phyloP scores from a whole-genome alignment of 2,113 vertebrate genomes.

The Dascyllus trimaculatus region DNA sequence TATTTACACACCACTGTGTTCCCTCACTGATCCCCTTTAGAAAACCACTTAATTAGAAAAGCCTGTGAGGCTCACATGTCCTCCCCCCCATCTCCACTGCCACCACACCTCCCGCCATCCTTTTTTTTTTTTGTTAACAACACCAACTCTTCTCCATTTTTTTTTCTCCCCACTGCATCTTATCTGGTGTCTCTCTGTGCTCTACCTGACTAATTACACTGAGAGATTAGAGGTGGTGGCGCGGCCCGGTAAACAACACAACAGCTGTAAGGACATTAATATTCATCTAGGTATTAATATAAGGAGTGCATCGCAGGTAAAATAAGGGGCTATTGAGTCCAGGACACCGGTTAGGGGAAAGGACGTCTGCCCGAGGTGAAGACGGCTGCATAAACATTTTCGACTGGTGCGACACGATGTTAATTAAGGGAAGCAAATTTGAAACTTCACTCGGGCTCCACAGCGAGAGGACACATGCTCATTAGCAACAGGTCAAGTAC shows the following conservation, averaged over 20 bases:
- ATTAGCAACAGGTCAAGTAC: conserved; percentile 43
- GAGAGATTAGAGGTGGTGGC: conserved; percentile 63
- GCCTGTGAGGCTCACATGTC: conserved; percentile 43
- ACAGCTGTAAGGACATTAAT: conserved; percentile 72
- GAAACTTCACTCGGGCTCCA: conserved; percentile 1
- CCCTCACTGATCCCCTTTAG: conserved; percentile 60
- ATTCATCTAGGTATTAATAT: conserved; percentile 70
- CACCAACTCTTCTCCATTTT: conserved; percentile 22
- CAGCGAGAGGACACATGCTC: conserved; percentile 10
- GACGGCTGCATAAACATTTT: not conserved
- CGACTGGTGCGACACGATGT: conserved; percentile 6
- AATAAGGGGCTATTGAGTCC: conserved; percentile 14
- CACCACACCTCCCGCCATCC: conserved; percentile 14
- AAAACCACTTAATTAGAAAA: conserved; percentile 75
- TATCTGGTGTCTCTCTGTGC: conserved; percentile 27
- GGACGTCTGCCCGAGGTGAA: not conserved
- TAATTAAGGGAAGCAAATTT: conserved; percentile 53
- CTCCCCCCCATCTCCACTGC: not conserved
- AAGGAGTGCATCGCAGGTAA: conserved; percentile 41
- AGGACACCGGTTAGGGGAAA: not conserved
- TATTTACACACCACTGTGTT: conserved; percentile 62
- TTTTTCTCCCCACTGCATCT: conserved; percentile 14
- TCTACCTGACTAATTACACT: conserved; percentile 64
- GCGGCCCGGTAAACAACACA: conserved; percentile 66
- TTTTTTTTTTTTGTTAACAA: not conserved